phyloP scores from a whole-genome alignment of 2,113 vertebrate species.

The Petrocephalus zakoni region DNA sequence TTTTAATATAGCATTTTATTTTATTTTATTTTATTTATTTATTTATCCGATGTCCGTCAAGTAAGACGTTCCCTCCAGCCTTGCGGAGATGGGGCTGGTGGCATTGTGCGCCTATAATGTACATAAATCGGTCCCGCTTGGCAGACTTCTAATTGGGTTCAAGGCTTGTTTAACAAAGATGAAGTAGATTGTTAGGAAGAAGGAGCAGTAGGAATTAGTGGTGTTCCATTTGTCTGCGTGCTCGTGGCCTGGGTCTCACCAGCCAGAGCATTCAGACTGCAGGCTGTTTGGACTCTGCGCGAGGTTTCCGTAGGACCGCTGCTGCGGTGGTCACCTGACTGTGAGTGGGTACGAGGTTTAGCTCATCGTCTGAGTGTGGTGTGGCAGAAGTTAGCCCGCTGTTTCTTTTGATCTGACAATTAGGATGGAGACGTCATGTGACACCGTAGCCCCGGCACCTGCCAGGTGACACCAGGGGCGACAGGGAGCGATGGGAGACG shows the following conservation, averaged over 20 bases:
- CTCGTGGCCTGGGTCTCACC: not conserved
- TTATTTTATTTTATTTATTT: conserved; percentile 15
- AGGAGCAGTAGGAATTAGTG: conserved; percentile 56
- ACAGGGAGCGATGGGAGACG: not conserved
- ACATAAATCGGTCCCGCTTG: conserved; percentile 59
- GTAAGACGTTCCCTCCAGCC: conserved; percentile 33
- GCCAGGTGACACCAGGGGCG: conserved; percentile 30
- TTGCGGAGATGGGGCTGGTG: conserved; percentile 7
- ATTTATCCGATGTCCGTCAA: conserved; percentile 48
- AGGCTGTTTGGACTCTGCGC: not conserved
- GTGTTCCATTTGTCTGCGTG: conserved; percentile 17
- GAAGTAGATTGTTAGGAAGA: conserved; percentile 56
- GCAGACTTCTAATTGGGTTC: conserved; percentile 59
- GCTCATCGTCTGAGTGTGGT: not conserved
- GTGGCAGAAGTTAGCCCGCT: not conserved
- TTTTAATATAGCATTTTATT: conserved; percentile 8
- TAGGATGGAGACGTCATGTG: conserved; percentile 31
- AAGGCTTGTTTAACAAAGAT: conserved; percentile 64
- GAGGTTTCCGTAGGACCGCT: not conserved
- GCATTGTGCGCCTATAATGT: conserved; percentile 32
- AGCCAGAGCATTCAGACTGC: not conserved
- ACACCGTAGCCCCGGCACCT: conserved; percentile 21
- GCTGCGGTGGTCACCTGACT: not conserved
- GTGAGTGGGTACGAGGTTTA: not conserved
- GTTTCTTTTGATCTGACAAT: conserved; percentile 2